Evolutionary conservation across 2,797 vertebrate species (phyloP).

Genomic region (Pangasius macronema): DNA sequence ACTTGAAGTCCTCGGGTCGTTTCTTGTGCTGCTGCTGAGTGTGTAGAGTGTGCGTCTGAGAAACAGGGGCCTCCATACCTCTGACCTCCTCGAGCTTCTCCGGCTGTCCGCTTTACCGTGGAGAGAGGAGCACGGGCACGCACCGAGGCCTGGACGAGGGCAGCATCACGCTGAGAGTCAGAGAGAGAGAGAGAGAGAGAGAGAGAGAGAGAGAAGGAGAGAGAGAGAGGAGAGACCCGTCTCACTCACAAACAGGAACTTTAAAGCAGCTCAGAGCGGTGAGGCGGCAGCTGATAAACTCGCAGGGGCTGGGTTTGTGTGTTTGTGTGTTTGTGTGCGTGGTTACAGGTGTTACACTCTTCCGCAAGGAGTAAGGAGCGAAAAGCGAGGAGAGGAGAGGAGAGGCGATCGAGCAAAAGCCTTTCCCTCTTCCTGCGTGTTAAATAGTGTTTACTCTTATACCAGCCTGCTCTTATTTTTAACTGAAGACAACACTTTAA

Average conservation of each 20-base stretch:
- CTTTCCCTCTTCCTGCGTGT: not conserved
- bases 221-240: conserved; percentile 31
- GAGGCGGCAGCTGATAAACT: conserved; percentile 51
- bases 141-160: conserved; percentile 80
- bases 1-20: conserved; percentile 94
- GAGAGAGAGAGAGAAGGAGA: conserved; percentile 8
- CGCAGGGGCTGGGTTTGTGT: conserved; percentile 41
- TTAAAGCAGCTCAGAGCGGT: conserved; percentile 39
- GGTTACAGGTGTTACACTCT: conserved; percentile 45
- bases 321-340: conserved; percentile 3
- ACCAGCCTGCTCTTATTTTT: not conserved
- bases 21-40: conserved; percentile 85
- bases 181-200: not conserved
- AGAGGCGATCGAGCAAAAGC: not conserved
- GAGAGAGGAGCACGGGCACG: conserved; percentile 84
- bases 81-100: conserved; percentile 77
- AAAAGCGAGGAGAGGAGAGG: conserved; percentile 9
- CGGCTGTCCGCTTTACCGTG: conserved; percentile 96
- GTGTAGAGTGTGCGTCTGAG: conserved; percentile 58
- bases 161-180: conserved; percentile 76
- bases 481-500: not conserved
- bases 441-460: not conserved
- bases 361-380: conserved; percentile 7
- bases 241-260: conserved; percentile 47
- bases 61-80: conserved; percentile 79